These are phyloP conservation scores for Agraylea sexmaculata DNA, from an alignment of 1,140 invertebrate genomes.

Conservation along the genomic window DNA sequence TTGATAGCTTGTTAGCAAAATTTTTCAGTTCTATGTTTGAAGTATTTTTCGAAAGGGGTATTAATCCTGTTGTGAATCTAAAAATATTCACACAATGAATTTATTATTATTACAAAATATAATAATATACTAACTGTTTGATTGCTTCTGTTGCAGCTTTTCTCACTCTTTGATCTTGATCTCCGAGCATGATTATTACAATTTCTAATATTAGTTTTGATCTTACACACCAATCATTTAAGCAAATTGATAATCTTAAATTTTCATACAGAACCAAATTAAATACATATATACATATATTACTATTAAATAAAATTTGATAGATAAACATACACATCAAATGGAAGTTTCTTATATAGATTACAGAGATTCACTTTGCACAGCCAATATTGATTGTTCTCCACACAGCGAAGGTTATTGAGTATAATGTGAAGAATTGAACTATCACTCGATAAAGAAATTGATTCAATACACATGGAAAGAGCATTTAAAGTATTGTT, in stretches of 20 bases:
- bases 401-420: slow-evolving; percentile 48
- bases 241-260: slow-evolving; percentile 32
- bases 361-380: slow-evolving; percentile 57
- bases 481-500: slow-evolving; percentile 50
- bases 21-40: slow-evolving; percentile 3
- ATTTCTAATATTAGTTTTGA: slow-evolving; percentile 30
- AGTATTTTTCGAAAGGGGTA: slow-evolving; percentile 1
- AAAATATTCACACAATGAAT: slow-evolving; percentile 13
- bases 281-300: slow-evolving; percentile 9
- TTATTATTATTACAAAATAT: slow-evolving; percentile 4
- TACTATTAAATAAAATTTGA: slow-evolving; percentile 7
- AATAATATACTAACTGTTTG: slow-evolving; percentile 48
- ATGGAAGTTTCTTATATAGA: slow-evolving; percentile 31
- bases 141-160: slow-evolving; percentile 56
- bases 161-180: slow-evolving; percentile 69
- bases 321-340: slow-evolving; percentile 27
- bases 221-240: slow-evolving; percentile 26
- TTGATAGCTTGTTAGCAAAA: slow-evolving; percentile 3
- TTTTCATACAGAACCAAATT: slow-evolving; percentile 7
- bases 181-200: slow-evolving; percentile 44
- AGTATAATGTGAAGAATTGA: slow-evolving; percentile 42
- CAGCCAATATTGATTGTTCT: slow-evolving; percentile 74
- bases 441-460: slow-evolving; percentile 50
- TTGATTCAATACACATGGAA: slow-evolving; percentile 42
- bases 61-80: slow-evolving; percentile 13